Conservation (phyloP, 2,797 vertebrate species). For the Myotis myotis region DNA sequence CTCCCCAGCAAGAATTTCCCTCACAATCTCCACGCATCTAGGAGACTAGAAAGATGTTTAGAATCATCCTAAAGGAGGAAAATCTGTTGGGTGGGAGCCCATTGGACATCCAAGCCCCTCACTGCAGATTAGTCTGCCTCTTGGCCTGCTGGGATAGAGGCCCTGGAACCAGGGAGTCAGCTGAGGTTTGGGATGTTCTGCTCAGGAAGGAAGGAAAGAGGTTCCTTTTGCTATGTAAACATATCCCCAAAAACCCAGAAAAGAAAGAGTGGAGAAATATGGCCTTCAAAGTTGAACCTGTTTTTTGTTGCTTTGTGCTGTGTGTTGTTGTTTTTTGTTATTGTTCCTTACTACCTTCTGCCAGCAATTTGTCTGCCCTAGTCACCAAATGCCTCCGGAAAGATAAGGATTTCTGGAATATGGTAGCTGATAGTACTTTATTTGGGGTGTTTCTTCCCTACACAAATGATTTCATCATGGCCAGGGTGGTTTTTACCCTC, state of each 20-base stretch:
- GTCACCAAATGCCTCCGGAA: background rate
- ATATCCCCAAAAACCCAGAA: background rate
- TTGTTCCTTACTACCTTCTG: background rate
- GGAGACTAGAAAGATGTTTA: background rate
- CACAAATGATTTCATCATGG: background rate
- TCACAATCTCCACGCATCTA: background rate
- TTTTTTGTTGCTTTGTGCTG: background rate
- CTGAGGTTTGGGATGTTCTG: background rate
- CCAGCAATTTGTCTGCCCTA: background rate
- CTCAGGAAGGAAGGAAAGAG: background rate
- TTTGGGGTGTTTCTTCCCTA: background rate
- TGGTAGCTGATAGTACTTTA: background rate
- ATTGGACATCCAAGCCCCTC: background rate
- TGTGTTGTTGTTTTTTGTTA: background rate
- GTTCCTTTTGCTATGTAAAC: background rate
- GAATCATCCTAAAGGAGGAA: background rate
- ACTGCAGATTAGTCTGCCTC: background rate
- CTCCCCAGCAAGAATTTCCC: background rate
- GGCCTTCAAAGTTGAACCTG: background rate
- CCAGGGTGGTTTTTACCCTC: background rate
- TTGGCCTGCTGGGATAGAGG: background rate
- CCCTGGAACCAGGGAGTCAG: background rate
- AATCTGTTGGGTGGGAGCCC: background rate
- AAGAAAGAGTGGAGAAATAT: background rate
- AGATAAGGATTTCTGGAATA: constrained; percentile 10